Percentiles rank a stretch among this genome's conserved stretches.
Conservation (phyloP, 2,888 invertebrate species). For the Thera britannica region DNA sequence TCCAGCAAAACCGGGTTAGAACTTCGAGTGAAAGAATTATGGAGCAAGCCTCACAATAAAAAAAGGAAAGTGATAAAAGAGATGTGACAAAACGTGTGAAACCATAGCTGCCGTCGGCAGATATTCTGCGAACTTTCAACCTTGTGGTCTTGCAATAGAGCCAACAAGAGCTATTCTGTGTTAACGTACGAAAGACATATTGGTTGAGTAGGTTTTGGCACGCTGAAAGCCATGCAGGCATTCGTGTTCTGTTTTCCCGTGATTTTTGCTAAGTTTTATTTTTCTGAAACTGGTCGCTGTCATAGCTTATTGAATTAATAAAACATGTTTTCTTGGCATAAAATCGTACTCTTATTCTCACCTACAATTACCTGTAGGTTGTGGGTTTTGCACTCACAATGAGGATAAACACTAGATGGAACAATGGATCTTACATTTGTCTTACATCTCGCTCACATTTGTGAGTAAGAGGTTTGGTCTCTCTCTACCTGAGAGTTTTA, state of each 20-base stretch:
- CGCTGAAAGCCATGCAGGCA: conserved; percentile 33
- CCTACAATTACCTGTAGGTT: too few species aligned
- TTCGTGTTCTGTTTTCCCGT: conserved; percentile 27
- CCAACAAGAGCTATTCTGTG: conserved; percentile 11
- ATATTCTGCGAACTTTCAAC: conserved; percentile 16
- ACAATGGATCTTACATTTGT: too few species aligned
- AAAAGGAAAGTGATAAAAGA: conserved; percentile 43
- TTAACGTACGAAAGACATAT: conserved; percentile 25
- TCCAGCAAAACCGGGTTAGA: conserved; percentile 31
- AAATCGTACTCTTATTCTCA: too few species aligned
- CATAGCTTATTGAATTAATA: conserved; percentile 21
- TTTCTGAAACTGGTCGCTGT: conserved; percentile 15
- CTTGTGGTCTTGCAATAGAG: conserved; percentile 20
- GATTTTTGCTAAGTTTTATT: conserved; percentile 37
- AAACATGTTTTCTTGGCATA: too few species aligned
- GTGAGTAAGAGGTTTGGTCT: too few species aligned
- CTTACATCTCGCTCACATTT: too few species aligned
- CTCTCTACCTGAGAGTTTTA: too few species aligned
- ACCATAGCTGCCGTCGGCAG: conserved; percentile 22
- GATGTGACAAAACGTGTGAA: conserved; percentile 35
- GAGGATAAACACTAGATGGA: too few species aligned
- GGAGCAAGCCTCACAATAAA: conserved; percentile 38
- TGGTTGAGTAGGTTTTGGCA: conserved; percentile 26
- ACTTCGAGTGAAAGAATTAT: conserved; percentile 35
- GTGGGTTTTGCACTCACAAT: too few species aligned